Evolutionary conservation across 2,113 vertebrate genomes (phyloP).

Genomic region (Nothoprocta perdicaria): DNA sequence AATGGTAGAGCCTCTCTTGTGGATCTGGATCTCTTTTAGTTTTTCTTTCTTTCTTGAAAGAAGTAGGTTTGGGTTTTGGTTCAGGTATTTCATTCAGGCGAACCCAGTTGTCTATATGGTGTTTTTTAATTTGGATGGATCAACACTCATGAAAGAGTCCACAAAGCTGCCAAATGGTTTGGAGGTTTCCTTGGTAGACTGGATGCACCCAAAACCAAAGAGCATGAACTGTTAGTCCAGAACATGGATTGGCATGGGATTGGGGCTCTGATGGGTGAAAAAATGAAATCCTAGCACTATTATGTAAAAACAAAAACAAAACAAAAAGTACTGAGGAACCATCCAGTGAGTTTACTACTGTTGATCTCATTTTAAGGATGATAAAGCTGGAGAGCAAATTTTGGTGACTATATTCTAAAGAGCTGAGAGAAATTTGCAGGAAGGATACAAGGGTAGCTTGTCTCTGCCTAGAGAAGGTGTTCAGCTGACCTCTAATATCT

Average conservation of each 20-base stretch:
- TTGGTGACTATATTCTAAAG: not conserved
- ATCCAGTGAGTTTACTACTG: not conserved
- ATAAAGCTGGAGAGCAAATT: not conserved
- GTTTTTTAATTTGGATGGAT: not conserved
- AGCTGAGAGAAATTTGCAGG: not conserved
- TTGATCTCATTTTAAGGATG: not conserved
- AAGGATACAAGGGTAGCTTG: not conserved
- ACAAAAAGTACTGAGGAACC: not conserved
- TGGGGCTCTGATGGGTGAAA: not conserved
- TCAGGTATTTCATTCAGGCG: not conserved
- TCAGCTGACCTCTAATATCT: not conserved
- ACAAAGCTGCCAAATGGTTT: not conserved
- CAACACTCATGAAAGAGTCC: not conserved
- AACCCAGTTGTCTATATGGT: not conserved
- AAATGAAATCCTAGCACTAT: not conserved
- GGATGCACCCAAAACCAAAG: not conserved
- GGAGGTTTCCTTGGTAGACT: not conserved
- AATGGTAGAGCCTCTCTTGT: not conserved
- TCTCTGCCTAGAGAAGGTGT: not conserved
- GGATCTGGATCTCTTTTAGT: too few relatives aligned
- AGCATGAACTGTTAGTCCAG: not conserved
- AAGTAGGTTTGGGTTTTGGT: not conserved
- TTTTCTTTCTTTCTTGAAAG: not conserved
- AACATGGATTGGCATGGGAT: not conserved
- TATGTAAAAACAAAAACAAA: not conserved